These are phyloP conservation scores for Drosophila serrata DNA, from an alignment of 1,140 invertebrate genomes.

Conservation along the genomic window DNA sequence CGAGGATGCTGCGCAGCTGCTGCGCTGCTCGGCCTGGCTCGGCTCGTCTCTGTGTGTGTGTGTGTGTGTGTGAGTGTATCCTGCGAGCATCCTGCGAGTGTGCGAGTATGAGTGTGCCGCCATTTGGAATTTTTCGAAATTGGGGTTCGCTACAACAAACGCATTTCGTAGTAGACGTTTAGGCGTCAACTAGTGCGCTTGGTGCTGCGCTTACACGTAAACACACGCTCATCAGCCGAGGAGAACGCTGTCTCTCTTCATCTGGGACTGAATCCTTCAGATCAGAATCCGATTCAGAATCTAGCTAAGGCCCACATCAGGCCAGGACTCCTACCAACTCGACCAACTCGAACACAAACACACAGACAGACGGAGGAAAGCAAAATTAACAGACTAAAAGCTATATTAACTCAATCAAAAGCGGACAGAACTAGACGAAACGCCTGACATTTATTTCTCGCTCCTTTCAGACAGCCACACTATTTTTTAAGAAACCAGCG, in stretches of 20 bases:
- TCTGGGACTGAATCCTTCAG: slow-evolving; percentile 1
- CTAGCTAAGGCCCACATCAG: slow-evolving; percentile 11
- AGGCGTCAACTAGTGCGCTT: slow-evolving; percentile 86
- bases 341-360: slow-evolving; percentile 21
- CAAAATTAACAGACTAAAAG: slow-evolving; percentile 15
- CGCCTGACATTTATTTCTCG: slow-evolving; percentile 3
- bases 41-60: slow-evolving; percentile 14
- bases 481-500: slow-evolving; percentile 48
- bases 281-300: slow-evolving; percentile 3
- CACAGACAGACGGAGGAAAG: slow-evolving; percentile 22
- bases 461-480: slow-evolving; percentile 30
- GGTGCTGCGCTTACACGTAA: slow-evolving; percentile 84
- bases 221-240: slow-evolving; percentile 62
- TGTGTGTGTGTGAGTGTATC: slow-evolving; percentile 20
- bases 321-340: slow-evolving; percentile 17
- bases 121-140: slow-evolving; percentile 85
- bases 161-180: slow-evolving; percentile 86
- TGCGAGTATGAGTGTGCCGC: slow-evolving; percentile 71
- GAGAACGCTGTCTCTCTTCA: slow-evolving; percentile 40
- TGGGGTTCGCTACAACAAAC: slow-evolving; percentile 85
- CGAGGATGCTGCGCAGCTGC: slow-evolving; percentile 53
- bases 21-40: slow-evolving; percentile 39
- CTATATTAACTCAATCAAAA: not conserved
- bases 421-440: not conserved
- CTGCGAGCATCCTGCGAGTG: slow-evolving; percentile 13